These are phyloP conservation scores for Lepidurus couesii DNA, from an alignment of 1,140 invertebrate genomes.

Conservation along the genomic window DNA sequence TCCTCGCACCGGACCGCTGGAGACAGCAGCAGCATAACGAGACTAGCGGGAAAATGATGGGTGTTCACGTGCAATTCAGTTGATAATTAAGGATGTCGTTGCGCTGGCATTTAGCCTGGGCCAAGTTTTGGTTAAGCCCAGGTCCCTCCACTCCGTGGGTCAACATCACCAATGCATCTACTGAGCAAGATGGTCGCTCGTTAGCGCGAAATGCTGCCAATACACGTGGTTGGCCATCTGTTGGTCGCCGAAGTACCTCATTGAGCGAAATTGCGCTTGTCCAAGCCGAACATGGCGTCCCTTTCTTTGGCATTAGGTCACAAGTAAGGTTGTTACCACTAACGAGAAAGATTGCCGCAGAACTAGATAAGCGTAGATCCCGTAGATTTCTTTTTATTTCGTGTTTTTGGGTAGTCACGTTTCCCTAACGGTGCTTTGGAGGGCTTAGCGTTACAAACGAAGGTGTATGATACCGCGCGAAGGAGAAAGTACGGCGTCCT, in stretches of 20 bases:
- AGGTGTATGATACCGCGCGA: background rate
- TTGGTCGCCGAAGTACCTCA: background rate
- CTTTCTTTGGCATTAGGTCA: background rate
- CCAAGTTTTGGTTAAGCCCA: background rate
- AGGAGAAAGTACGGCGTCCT: background rate
- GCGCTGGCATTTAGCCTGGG: slow-evolving; percentile 7
- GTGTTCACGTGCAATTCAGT: background rate
- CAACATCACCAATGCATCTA: background rate
- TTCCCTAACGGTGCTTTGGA: too few species aligned
- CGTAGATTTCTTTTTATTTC: background rate
- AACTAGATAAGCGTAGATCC: too few species aligned
- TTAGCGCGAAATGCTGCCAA: background rate
- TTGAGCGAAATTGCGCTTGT: background rate
- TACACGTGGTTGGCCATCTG: background rate
- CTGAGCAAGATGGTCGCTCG: background rate
- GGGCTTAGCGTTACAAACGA: too few species aligned
- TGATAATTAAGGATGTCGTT: background rate
- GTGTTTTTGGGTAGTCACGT: background rate
- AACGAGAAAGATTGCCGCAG: background rate
- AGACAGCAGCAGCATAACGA: background rate
- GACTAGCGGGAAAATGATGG: background rate
- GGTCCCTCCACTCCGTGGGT: background rate
- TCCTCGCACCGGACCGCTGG: background rate
- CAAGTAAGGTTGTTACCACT: slow-evolving; percentile 12
- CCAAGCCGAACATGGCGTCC: background rate